A percentile compares a stretch with the other conserved stretches of the same genome.
Conservation (phyloP, 2,113 vertebrate species). For the Nerophis ophidion region DNA sequence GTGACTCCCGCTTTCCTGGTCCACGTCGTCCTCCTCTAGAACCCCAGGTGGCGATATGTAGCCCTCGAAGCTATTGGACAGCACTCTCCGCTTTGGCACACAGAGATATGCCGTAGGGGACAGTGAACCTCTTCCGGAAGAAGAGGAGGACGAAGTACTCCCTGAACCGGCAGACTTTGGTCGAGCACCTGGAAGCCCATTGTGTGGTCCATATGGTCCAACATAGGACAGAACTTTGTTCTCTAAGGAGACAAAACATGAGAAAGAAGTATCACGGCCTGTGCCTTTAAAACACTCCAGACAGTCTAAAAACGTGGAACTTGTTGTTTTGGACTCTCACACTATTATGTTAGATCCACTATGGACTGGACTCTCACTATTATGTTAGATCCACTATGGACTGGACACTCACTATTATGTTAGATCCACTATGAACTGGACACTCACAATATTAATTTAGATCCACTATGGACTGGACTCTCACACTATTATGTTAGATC, state of each 20-base stretch:
- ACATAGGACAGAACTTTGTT: slow-evolving; percentile 36
- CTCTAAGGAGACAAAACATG: slow-evolving; percentile 46
- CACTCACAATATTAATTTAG: too few relatives aligned
- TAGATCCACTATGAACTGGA: too few relatives aligned
- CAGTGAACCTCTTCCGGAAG: slow-evolving; percentile 66
- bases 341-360: too few relatives aligned
- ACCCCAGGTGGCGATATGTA: slow-evolving; percentile 37
- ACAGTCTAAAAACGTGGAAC: neutral
- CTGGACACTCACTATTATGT: too few relatives aligned
- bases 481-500: too few relatives aligned
- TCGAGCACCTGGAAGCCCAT: slow-evolving; percentile 33
- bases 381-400: too few relatives aligned
- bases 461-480: too few relatives aligned
- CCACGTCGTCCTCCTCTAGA: slow-evolving; percentile 68
- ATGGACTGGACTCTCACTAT: too few relatives aligned
- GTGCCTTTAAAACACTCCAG: neutral
- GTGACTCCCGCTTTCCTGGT: slow-evolving; percentile 62
- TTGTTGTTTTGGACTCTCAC: too few relatives aligned
- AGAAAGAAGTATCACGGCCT: too few relatives aligned
- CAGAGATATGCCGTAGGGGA: slow-evolving; percentile 53
- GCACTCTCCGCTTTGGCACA: slow-evolving; percentile 34
- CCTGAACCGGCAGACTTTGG: slow-evolving; percentile 65
- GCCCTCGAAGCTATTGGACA: slow-evolving; percentile 30
- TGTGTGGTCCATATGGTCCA: slow-evolving; percentile 26
- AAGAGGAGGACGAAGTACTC: slow-evolving; percentile 69